Evolutionary conservation across 1,140 invertebrate genomes (phyloP).

Genomic region (Pseudoatta argentina): DNA sequence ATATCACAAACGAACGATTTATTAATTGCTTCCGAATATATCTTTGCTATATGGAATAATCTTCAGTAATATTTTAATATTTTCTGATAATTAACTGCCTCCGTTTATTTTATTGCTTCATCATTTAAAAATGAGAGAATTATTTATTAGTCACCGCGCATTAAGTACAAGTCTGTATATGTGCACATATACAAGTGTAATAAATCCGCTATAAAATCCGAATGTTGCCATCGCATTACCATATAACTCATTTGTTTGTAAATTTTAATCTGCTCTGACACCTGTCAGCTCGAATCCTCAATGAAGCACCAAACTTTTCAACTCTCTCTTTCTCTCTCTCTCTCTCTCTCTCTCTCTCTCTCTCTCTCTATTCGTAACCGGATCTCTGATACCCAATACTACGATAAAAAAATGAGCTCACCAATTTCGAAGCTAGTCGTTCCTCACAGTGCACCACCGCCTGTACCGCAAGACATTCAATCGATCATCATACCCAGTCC

Average conservation of each 20-base stretch:
- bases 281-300: background rate
- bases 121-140: background rate
- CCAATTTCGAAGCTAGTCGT: conserved; percentile 65
- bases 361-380: background rate
- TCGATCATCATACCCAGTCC: conserved; percentile 53
- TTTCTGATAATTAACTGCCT: background rate
- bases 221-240: background rate
- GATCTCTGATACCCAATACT: background rate
- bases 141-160: background rate
- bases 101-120: background rate
- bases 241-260: background rate
- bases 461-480: background rate
- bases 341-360: background rate
- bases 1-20: conserved; percentile 26
- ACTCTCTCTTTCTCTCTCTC: background rate
- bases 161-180: background rate
- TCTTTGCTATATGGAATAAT: background rate
- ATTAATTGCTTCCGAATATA: background rate
- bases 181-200: background rate
- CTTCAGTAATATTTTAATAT: background rate
- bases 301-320: background rate
- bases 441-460: conserved; percentile 31
- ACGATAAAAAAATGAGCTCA: conserved; percentile 49
- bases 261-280: background rate
- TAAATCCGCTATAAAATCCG: background rate